phyloP scores from a whole-genome alignment of 2,113 vertebrate genomes.

The Rhabdomys dilectus region DNA sequence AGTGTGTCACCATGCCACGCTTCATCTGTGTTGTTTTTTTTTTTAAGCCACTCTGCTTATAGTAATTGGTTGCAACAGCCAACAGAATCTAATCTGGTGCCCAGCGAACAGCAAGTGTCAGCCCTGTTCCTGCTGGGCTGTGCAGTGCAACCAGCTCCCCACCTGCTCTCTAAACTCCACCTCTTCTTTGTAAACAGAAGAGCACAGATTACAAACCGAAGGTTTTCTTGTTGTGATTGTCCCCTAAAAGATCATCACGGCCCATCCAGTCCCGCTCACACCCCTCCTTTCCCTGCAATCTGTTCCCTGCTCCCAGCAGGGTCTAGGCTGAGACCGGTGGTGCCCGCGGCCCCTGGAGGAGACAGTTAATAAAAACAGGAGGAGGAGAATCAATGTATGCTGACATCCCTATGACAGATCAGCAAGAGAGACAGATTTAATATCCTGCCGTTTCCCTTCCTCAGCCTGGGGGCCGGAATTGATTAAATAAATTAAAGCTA shows the following conservation, averaged over 20 bases:
- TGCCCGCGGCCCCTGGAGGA: slow-evolving; percentile 69
- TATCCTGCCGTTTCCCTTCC: slow-evolving; percentile 85
- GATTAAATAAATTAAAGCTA: slow-evolving; percentile 87
- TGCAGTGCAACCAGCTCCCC: no score
- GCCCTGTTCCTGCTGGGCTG: not conserved
- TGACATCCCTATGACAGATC: slow-evolving; percentile 86
- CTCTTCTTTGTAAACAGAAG: not conserved
- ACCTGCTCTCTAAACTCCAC: not conserved
- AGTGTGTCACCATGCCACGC: not conserved
- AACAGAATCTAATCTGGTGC: not conserved
- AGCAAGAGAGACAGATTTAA: slow-evolving; percentile 87
- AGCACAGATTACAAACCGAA: not conserved
- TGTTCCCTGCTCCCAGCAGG: slow-evolving; percentile 19
- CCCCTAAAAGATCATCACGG: not conserved
- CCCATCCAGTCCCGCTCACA: not conserved
- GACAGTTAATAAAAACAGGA: slow-evolving; percentile 84
- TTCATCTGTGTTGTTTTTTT: not conserved
- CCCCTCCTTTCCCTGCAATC: slow-evolving; percentile 20
- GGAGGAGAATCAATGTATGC: slow-evolving; percentile 82
- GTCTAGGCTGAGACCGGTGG: not conserved
- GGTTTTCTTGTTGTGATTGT: slow-evolving; percentile 29
- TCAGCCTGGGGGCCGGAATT: slow-evolving; percentile 85
- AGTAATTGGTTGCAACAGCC: not conserved
- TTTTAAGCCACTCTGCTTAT: not conserved
- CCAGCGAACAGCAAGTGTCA: not conserved